Evolutionary conservation across 2,888 invertebrate species (phyloP).

Genomic region (Octonoba sinensis): DNA sequence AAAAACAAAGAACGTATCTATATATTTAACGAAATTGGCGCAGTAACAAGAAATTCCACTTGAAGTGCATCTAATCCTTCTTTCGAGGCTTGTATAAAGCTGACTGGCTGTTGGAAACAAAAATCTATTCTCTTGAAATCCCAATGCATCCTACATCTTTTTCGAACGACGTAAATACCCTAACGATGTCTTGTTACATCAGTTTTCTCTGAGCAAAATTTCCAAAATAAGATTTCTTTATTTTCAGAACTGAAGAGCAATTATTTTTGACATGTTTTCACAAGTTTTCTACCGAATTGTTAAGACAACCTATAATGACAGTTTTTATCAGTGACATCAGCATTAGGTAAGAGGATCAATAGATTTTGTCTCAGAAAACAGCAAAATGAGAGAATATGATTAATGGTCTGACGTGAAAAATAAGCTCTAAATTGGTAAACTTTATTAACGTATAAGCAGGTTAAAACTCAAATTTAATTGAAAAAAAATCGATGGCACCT

Average conservation of each 20-base stretch:
- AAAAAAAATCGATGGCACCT: too few relatives aligned
- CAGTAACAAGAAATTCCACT: conserved; percentile 13
- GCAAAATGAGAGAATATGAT: too few relatives aligned
- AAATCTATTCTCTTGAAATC: conserved; percentile 20
- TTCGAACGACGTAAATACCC: conserved; percentile 9
- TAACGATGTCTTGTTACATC: conserved; percentile 27
- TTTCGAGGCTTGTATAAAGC: conserved; percentile 3
- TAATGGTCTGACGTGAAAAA: too few relatives aligned
- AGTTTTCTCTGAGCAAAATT: conserved; percentile 13
- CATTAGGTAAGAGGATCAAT: too few relatives aligned
- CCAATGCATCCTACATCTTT: conserved; percentile 1
- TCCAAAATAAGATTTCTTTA: conserved; percentile 15
- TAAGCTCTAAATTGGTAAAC: too few relatives aligned
- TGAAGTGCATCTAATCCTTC: conserved; percentile 20
- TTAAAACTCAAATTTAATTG: too few relatives aligned
- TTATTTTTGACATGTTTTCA: conserved; percentile 37
- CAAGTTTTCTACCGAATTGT: conserved; percentile 1
- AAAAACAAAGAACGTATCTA: conserved; percentile 7
- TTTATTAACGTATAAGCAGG: too few relatives aligned
- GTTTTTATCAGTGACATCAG: too few relatives aligned
- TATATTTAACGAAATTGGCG: conserved; percentile 17
- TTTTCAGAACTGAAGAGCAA: conserved; percentile 14
- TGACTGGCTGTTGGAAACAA: background rate
- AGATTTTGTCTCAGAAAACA: too few relatives aligned
- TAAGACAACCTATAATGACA: too few relatives aligned